Evolutionary conservation across 2,888 invertebrate genomes (phyloP).

Genomic region (Nomada ruficornis): DNA sequence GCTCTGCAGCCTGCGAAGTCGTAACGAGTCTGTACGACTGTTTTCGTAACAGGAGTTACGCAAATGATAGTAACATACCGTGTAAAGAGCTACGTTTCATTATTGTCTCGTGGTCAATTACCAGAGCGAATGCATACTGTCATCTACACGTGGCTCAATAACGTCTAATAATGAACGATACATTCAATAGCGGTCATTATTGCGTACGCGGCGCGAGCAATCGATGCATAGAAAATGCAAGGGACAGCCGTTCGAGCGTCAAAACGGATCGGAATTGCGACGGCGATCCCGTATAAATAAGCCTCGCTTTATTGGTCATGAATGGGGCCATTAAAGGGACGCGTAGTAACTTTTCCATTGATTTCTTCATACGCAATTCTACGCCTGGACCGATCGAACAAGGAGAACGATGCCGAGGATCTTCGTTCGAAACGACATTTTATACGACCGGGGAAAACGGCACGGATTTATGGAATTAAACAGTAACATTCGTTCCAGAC

Average conservation of each 20-base stretch:
- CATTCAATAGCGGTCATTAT: background rate
- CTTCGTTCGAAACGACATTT: background rate
- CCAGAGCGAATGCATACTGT: background rate
- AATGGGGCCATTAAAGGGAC: background rate
- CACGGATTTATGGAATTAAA: slow-evolving; percentile 25
- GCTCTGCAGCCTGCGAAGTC: background rate
- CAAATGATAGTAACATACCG: too few relatives aligned
- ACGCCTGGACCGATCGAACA: background rate
- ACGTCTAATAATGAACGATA: background rate
- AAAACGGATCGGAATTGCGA: slow-evolving; percentile 1
- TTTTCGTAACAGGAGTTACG: too few relatives aligned
- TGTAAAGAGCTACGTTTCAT: background rate
- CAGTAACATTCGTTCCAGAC: slow-evolving; percentile 24
- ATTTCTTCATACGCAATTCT: background rate
- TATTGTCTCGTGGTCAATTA: background rate
- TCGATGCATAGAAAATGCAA: background rate
- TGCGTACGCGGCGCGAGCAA: background rate
- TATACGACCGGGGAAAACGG: background rate
- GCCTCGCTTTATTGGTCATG: background rate
- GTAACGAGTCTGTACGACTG: background rate
- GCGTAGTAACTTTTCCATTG: background rate
- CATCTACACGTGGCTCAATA: background rate
- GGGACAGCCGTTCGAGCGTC: background rate
- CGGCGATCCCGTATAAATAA: background rate
- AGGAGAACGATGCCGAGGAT: background rate